Conservation (phyloP, 2,113 vertebrate genomes). For the Aphyosemion australe region DNA sequence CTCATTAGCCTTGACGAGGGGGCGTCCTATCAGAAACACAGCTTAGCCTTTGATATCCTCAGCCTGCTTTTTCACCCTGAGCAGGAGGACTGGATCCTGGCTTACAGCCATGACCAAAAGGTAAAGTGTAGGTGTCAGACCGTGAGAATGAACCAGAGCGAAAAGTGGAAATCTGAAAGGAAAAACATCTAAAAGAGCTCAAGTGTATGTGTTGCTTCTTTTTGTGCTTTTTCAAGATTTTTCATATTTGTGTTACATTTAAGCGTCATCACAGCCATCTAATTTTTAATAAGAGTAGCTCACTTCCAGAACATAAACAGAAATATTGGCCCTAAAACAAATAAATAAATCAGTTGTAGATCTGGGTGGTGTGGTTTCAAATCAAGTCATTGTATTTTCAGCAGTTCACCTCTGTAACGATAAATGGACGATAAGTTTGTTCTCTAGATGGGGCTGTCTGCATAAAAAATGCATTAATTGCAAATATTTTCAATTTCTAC, state of each 20-base stretch:
- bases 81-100: conserved; percentile 95
- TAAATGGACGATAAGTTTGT: too few species aligned
- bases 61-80: conserved; percentile 94
- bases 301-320: conserved; percentile 5
- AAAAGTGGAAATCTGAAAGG: conserved; percentile 20
- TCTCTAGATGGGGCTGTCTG: too few species aligned
- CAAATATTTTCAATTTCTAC: too few species aligned
- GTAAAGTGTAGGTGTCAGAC: conserved; percentile 72
- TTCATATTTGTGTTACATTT: too few species aligned
- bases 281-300: conserved; percentile 1
- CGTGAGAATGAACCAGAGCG: conserved; percentile 15
- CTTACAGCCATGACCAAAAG: conserved; percentile 96
- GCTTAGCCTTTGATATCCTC: conserved; percentile 92
- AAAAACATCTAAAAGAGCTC: conserved; percentile 6
- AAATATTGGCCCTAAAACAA: conserved; percentile 14
- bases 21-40: conserved; percentile 92
- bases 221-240: too few species aligned
- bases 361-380: too few species aligned
- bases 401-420: too few species aligned
- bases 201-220: conserved; percentile 9
- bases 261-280: neutral
- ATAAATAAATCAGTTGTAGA: too few species aligned
- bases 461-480: too few species aligned
- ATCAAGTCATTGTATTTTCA: too few species aligned
- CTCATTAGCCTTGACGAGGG: conserved; percentile 96